These are phyloP conservation scores for Psittacula derbiana DNA, from an alignment of 2,797 vertebrate species.

Conservation along the genomic window DNA sequence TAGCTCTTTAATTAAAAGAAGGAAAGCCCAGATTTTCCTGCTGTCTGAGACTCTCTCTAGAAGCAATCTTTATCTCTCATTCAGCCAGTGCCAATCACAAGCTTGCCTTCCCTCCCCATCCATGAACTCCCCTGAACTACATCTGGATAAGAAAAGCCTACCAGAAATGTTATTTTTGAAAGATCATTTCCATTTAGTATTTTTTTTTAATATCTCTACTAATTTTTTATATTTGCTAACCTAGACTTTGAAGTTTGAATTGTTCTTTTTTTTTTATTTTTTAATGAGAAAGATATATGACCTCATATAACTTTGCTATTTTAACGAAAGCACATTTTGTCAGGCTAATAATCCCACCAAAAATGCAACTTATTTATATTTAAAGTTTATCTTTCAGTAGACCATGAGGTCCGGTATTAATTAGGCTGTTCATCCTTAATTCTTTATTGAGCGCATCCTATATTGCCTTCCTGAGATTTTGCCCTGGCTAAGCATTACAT, in stretches of 20 bases:
- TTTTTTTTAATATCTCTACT: not conserved
- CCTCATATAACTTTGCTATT: not conserved
- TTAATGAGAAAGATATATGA: not conserved
- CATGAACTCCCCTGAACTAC: not conserved
- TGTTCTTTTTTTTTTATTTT: not conserved
- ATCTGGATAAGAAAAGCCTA: not conserved
- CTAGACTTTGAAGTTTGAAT: not conserved
- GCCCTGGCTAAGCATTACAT: not conserved
- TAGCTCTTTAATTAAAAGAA: slow-evolving; percentile 43
- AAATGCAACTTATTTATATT: not conserved
- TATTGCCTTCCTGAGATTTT: not conserved
- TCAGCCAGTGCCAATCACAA: not conserved
- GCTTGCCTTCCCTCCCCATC: not conserved
- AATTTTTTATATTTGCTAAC: not conserved
- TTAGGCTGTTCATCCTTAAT: not conserved
- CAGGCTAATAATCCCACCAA: not conserved
- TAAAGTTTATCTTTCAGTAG: not conserved
- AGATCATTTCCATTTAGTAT: not conserved
- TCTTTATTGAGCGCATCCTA: not conserved
- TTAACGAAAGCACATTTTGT: not conserved
- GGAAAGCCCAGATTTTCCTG: not conserved
- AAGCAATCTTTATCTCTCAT: not conserved
- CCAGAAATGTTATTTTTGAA: not conserved
- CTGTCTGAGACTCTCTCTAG: not conserved
- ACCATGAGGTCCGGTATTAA: not conserved